phyloP scores from a whole-genome alignment of 1,140 invertebrate species.

The Rhopalosiphum maidis region DNA sequence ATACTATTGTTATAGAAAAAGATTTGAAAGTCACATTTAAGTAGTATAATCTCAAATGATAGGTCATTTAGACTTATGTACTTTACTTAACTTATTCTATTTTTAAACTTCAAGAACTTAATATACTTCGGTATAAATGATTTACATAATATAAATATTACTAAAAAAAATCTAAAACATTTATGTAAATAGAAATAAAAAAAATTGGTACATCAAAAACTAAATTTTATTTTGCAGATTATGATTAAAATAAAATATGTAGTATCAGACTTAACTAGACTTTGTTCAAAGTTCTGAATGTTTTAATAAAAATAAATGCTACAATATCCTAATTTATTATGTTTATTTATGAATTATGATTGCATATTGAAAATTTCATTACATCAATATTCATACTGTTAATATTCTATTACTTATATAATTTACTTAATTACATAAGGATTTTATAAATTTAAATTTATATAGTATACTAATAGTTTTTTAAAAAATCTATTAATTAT shows the following conservation, averaged over 20 bases:
- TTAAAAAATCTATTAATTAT: neutral
- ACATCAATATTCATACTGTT: too few species aligned
- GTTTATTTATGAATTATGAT: too few species aligned
- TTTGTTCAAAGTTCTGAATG: neutral
- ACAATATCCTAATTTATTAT: neutral
- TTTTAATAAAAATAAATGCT: neutral
- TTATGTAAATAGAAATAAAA: too few species aligned
- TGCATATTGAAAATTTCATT: too few species aligned
- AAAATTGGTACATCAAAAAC: too few species aligned
- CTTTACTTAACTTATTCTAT: neutral
- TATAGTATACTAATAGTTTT: too few species aligned
- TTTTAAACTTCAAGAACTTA: neutral
- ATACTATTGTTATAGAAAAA: neutral
- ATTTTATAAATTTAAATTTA: too few species aligned
- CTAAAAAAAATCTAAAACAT: too few species aligned
- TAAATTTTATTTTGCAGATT: too few species aligned
- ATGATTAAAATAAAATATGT: neutral
- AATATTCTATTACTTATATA: too few species aligned
- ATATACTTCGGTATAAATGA: neutral
- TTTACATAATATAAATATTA: neutral
- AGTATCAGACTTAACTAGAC: neutral
- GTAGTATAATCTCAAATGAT: neutral
- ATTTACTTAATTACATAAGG: too few species aligned
- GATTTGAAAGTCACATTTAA: neutral
- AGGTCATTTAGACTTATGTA: neutral